phyloP scores from a whole-genome alignment of 2,797 vertebrate species.

The Capromys pilorides region DNA sequence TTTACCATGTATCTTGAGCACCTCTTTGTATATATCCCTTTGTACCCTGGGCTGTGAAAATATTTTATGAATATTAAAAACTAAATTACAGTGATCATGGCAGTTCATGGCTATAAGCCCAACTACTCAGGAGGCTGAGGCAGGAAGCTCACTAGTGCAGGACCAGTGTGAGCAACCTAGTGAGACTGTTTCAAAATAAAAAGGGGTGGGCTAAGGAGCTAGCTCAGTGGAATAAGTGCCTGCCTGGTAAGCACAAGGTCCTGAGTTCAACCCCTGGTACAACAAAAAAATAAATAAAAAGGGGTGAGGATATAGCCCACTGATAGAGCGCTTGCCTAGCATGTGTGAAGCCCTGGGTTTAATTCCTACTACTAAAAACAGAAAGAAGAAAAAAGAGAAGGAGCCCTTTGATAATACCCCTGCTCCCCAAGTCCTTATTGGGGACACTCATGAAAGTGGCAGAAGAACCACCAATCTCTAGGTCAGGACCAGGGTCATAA shows the following conservation, averaged over 20 bases:
- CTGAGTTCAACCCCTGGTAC: too few relatives aligned
- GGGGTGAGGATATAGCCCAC: neutral
- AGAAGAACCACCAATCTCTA: too few relatives aligned
- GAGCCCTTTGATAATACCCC: neutral
- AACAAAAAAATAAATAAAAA: too few relatives aligned
- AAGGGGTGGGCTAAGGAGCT: too few relatives aligned
- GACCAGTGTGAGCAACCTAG: neutral
- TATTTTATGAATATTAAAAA: neutral
- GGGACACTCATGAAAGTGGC: neutral
- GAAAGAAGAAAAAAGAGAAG: neutral
- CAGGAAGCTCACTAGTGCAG: neutral
- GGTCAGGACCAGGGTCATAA: neutral
- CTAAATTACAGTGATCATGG: neutral
- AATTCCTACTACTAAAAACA: neutral
- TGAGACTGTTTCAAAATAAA: neutral
- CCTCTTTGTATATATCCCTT: neutral
- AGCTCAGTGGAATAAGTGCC: too few relatives aligned
- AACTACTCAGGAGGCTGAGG: neutral
- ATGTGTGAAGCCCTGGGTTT: neutral
- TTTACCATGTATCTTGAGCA: neutral
- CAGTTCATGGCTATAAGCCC: neutral
- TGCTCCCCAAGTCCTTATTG: neutral
- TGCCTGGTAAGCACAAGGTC: too few relatives aligned
- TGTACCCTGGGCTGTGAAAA: neutral
- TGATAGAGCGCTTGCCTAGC: neutral